phyloP scores from a whole-genome alignment of 2,888 invertebrate genomes.

The Balanococcus diminutus region DNA sequence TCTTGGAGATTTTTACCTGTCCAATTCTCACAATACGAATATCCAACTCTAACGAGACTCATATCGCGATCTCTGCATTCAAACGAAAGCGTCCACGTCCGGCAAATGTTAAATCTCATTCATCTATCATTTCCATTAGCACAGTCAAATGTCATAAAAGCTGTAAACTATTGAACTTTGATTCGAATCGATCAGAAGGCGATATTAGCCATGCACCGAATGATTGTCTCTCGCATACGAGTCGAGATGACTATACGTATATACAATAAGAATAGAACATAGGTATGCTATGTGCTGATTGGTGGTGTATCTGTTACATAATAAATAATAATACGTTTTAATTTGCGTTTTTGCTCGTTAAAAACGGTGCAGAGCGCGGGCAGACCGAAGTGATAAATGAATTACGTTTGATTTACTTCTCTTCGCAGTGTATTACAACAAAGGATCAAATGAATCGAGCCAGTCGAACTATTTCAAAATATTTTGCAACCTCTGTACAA shows the following conservation, averaged over 20 bases:
- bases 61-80: neutral
- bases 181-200: neutral
- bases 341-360: constrained; percentile 54
- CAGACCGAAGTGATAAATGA: constrained; percentile 30
- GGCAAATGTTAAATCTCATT: neutral
- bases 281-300: too few species aligned
- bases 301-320: neutral
- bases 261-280: too few species aligned
- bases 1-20: neutral
- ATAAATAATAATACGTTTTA: constrained; percentile 53
- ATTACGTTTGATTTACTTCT: constrained; percentile 37
- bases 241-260: too few species aligned
- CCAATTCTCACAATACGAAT: constrained; percentile 1
- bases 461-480: constrained; percentile 2
- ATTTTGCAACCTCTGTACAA: neutral
- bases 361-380: neutral
- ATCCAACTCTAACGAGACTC: neutral
- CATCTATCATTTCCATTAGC: constrained; percentile 14
- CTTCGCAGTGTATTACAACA: neutral
- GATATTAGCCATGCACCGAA: neutral
- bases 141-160: constrained; percentile 6
- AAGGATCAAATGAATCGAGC: neutral
- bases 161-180: constrained; percentile 19
- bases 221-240: too few species aligned
- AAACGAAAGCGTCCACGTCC: neutral